Evolutionary conservation across 1,140 invertebrate species (phyloP).

Genomic region (Phymorhynchus buccinoides): DNA sequence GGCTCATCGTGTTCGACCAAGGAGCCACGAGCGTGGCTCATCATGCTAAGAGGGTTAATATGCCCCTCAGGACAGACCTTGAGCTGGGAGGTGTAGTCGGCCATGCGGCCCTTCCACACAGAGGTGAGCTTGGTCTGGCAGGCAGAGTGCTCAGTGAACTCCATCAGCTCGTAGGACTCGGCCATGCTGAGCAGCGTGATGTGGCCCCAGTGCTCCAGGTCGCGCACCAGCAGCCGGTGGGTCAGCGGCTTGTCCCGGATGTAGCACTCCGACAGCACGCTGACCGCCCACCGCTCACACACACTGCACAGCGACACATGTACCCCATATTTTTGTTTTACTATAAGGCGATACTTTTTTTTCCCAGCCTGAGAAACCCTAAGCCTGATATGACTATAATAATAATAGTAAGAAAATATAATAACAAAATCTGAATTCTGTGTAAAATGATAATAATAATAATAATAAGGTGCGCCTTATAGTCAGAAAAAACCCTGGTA

Average conservation of each 20-base stretch:
- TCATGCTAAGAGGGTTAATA: no score
- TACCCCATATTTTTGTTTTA: not conserved
- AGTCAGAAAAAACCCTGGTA: no score
- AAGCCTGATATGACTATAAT: no score
- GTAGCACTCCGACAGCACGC: slow-evolving; percentile 68
- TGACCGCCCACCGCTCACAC: slow-evolving; percentile 67
- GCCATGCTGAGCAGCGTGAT: slow-evolving; percentile 65
- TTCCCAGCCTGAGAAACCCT: not conserved
- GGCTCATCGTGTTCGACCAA: no score
- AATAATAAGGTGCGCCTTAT: no score
- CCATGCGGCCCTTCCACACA: slow-evolving; percentile 71
- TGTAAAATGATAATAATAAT: no score
- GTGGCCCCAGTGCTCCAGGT: slow-evolving; percentile 57
- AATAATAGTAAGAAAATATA: no score
- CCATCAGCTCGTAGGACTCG: slow-evolving; percentile 64
- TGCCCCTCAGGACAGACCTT: slow-evolving; percentile 67
- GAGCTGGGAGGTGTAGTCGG: slow-evolving; percentile 64
- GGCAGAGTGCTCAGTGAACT: slow-evolving; percentile 68
- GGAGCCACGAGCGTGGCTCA: no score
- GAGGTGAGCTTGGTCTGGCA: slow-evolving; percentile 70
- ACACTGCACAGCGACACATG: slow-evolving; percentile 54
- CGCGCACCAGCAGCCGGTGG: slow-evolving; percentile 59
- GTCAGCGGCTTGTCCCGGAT: slow-evolving; percentile 60
- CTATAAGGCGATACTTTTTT: not conserved
- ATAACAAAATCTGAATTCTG: no score